phyloP scores from a whole-genome alignment of 2,888 invertebrate species.

The Baccha elongata region DNA sequence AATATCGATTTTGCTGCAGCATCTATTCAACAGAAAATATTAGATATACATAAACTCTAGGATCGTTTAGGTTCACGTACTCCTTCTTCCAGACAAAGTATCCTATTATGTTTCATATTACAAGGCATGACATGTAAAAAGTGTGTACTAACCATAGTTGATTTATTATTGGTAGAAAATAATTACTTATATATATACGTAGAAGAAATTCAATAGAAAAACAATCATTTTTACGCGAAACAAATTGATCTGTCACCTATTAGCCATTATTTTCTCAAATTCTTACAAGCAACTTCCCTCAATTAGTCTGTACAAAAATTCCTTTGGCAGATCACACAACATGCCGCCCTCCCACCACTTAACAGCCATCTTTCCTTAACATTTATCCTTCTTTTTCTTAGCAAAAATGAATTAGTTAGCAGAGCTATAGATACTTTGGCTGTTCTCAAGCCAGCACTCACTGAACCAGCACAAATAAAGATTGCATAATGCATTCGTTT shows the following conservation, averaged over 20 bases:
- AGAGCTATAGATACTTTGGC: slow-evolving; percentile 5
- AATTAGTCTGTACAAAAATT: slow-evolving; percentile 35
- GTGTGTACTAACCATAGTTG: too few species aligned
- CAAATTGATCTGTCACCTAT: slow-evolving; percentile 52
- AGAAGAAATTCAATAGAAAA: background rate
- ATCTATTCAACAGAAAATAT: too few species aligned
- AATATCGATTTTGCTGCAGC: too few species aligned
- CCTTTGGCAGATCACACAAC: slow-evolving; percentile 4
- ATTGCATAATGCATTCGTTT: slow-evolving; percentile 63
- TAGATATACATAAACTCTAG: too few species aligned
- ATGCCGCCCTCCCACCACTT: background rate
- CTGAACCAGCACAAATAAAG: slow-evolving; percentile 60
- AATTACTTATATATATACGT: too few species aligned
- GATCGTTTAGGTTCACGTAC: too few species aligned
- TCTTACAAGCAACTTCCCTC: slow-evolving; percentile 19
- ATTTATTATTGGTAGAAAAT: too few species aligned
- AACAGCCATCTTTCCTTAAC: slow-evolving; percentile 1
- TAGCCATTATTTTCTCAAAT: slow-evolving; percentile 23
- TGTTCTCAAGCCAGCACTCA: slow-evolving; percentile 25
- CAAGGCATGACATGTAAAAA: too few species aligned
- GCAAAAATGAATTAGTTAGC: slow-evolving; percentile 40
- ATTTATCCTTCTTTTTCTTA: slow-evolving; percentile 11
- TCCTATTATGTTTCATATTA: too few species aligned
- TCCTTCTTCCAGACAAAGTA: too few species aligned
- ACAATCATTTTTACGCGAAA: slow-evolving; percentile 4